These are phyloP conservation scores for Aplochiton taeniatus DNA, from an alignment of 2,797 vertebrate genomes.

Conservation along the genomic window DNA sequence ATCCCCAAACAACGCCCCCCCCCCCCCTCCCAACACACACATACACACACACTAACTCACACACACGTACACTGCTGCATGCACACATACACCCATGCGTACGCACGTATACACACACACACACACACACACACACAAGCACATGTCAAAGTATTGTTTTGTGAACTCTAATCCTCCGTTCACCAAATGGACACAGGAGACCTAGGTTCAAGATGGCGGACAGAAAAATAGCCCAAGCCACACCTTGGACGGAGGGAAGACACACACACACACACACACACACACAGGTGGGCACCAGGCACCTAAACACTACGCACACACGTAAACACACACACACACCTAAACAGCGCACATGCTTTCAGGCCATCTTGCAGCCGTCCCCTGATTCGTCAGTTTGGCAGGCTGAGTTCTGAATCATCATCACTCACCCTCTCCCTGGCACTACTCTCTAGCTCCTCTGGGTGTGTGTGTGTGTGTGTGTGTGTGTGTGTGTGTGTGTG, in stretches of 20 bases:
- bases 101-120: constrained; percentile 9
- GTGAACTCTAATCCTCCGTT: too few relatives aligned
- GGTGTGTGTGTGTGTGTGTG: too few relatives aligned
- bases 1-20: constrained; percentile 42
- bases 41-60: constrained; percentile 25
- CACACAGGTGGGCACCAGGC: constrained; percentile 15
- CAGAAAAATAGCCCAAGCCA: too few relatives aligned
- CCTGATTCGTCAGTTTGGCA: constrained; percentile 26
- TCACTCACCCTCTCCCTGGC: neutral
- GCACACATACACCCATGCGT: constrained; percentile 24
- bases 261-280: constrained; percentile 16
- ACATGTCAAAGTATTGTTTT: constrained; percentile 26
- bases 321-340: constrained; percentile 4
- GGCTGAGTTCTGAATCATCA: constrained; percentile 32
- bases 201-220: too few relatives aligned
- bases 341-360: too few relatives aligned
- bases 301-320: neutral
- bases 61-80: constrained; percentile 2
- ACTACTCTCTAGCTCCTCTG: too few relatives aligned
- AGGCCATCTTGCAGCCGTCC: neutral
- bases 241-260: neutral
- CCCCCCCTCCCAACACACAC: constrained; percentile 8
- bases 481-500: too few relatives aligned
- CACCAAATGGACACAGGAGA: too few relatives aligned
- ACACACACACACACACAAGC: constrained; percentile 10